Evolutionary conservation across 2,888 invertebrate genomes (phyloP).

Genomic region (Perdita meconis): DNA sequence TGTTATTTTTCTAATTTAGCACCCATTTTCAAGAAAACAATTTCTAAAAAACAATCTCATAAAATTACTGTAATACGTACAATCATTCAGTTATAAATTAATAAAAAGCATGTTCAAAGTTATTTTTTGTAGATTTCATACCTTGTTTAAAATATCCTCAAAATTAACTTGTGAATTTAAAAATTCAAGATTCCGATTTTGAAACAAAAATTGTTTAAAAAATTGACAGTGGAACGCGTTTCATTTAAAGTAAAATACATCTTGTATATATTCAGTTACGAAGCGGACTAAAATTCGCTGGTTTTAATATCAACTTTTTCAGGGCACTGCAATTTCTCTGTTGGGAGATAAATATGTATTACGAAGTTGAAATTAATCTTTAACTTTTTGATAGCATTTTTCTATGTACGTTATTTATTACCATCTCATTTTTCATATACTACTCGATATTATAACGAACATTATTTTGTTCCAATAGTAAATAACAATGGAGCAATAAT

Average conservation of each 20-base stretch:
- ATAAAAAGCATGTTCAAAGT: too few relatives aligned
- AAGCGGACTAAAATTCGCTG: not conserved
- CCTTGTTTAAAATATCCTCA: too few relatives aligned
- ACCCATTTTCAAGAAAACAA: too few relatives aligned
- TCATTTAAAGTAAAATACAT: not conserved
- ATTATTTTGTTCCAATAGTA: not conserved
- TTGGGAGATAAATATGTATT: not conserved
- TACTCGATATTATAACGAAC: too few relatives aligned
- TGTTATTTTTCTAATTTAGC: too few relatives aligned
- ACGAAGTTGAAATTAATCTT: not conserved
- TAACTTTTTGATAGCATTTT: not conserved
- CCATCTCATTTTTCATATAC: not conserved
- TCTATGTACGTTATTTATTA: not conserved
- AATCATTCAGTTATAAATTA: too few relatives aligned
- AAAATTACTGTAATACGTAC: too few relatives aligned
- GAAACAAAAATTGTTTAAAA: too few relatives aligned
- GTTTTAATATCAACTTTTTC: not conserved
- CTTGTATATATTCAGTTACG: not conserved
- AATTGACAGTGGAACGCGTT: not conserved
- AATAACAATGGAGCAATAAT: not conserved
- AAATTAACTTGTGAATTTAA: too few relatives aligned
- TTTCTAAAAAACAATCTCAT: too few relatives aligned
- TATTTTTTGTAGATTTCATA: too few relatives aligned
- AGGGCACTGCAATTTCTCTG: not conserved
- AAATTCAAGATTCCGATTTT: too few relatives aligned